phyloP scores from a whole-genome alignment of 2,888 invertebrate species.

The Drosophila setosimentum region DNA sequence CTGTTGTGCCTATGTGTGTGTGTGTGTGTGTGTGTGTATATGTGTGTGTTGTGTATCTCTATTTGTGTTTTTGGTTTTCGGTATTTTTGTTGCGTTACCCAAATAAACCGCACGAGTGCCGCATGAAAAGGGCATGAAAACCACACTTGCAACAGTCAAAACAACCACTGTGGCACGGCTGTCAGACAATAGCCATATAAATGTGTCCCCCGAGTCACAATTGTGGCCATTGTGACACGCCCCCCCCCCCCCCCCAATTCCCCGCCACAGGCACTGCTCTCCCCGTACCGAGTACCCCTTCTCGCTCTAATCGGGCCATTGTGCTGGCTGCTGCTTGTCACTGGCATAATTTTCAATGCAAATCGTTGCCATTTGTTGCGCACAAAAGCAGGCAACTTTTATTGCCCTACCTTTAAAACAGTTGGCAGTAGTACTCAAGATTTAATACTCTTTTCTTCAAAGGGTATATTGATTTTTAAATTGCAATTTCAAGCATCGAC shows the following conservation, averaged over 20 bases:
- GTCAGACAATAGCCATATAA: constrained; percentile 71
- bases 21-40: constrained; percentile 20
- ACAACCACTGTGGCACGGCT: constrained; percentile 33
- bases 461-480: neutral
- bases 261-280: neutral
- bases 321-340: constrained; percentile 40
- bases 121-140: constrained; percentile 55
- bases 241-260: neutral
- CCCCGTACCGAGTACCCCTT: neutral
- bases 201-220: constrained; percentile 60
- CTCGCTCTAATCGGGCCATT: constrained; percentile 18
- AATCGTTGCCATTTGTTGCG: constrained; percentile 64
- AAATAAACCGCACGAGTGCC: constrained; percentile 68
- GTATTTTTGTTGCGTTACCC: constrained; percentile 36
- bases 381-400: constrained; percentile 39
- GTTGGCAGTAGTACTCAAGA: constrained; percentile 12
- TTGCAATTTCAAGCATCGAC: neutral
- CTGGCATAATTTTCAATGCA: constrained; percentile 67
- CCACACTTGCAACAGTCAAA: constrained; percentile 47
- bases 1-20: constrained; percentile 20
- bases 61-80: constrained; percentile 4
- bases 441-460: neutral
- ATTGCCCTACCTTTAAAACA: neutral
- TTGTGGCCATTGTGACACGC: constrained; percentile 31
- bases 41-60: constrained; percentile 11